phyloP scores from a whole-genome alignment of 2,888 invertebrate genomes.

The Crioceris asparagi region DNA sequence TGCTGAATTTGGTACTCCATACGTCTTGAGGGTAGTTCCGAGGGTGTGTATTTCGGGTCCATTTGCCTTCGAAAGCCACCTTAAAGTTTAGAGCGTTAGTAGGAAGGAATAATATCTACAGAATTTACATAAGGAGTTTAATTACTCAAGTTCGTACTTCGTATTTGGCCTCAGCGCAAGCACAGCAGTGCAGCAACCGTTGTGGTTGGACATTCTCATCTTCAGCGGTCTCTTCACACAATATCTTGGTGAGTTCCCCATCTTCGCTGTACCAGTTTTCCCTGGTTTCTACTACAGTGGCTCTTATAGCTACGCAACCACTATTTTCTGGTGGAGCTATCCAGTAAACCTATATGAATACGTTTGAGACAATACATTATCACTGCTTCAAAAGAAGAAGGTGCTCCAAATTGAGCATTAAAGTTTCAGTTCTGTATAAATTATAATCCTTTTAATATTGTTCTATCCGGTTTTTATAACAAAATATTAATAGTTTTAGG shows the following conservation, averaged over 20 bases:
- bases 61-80: conserved; percentile 81
- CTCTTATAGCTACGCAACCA: conserved; percentile 74
- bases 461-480: no score
- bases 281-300: conserved; percentile 61
- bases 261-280: conserved; percentile 75
- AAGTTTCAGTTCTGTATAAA: no score
- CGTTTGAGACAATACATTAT: no score
- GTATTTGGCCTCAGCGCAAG: conserved; percentile 94
- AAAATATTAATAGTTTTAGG: no score
- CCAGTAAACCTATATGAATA: conserved; percentile 44
- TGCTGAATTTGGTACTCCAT: conserved; percentile 85
- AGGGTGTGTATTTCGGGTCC: conserved; percentile 90
- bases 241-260: conserved; percentile 52
- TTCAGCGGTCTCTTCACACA: conserved; percentile 57
- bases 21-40: conserved; percentile 82
- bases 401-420: no score
- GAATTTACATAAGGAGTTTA: no score
- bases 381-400: no score
- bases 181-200: conserved; percentile 67
- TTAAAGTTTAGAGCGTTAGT: conserved; percentile 27
- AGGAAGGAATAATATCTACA: no score
- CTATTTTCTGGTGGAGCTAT: conserved; percentile 63
- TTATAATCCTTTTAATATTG: no score
- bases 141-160: no score
- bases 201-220: conserved; percentile 51